A percentile compares a stretch with the other conserved stretches of the same genome.
Conservation (phyloP, 2,113 vertebrate genomes). For the Australoheros scitulus region DNA sequence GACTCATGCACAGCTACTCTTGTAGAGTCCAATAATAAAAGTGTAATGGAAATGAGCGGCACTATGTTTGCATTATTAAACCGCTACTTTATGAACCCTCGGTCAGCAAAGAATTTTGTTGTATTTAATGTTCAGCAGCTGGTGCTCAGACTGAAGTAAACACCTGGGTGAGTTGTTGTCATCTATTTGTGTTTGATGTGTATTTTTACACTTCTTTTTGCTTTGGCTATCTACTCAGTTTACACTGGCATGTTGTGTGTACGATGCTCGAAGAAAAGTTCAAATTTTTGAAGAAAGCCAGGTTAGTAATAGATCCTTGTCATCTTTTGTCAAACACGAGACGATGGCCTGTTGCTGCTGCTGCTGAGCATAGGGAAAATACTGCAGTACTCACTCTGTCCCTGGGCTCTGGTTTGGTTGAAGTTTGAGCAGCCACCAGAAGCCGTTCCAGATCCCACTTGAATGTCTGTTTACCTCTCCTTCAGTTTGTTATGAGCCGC, state of each 20-base stretch:
- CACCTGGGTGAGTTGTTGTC: not conserved
- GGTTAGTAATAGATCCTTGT: not conserved
- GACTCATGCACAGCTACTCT: too few species aligned
- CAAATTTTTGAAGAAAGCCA: conserved; percentile 20
- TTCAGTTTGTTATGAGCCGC: conserved; percentile 66
- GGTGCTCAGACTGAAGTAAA: not conserved
- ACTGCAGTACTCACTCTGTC: not conserved
- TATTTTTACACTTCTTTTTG: not conserved
- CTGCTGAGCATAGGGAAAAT: conserved; percentile 16
- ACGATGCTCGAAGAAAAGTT: not conserved
- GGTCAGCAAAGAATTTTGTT: not conserved
- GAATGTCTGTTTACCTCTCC: conserved; percentile 65
- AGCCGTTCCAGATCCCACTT: conserved; percentile 55
- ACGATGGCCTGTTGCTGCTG: not conserved
- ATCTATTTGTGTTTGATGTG: not conserved
- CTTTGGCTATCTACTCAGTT: not conserved
- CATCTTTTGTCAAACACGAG: conserved; percentile 18
- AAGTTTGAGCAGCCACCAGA: conserved; percentile 44
- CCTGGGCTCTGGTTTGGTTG: conserved; percentile 20
- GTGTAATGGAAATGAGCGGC: not conserved
- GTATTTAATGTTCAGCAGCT: not conserved
- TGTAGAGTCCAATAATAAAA: not conserved
- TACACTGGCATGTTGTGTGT: not conserved
- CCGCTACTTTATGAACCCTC: not conserved
- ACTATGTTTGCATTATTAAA: not conserved